A percentile compares a stretch with the other conserved stretches of the same genome.
Evolutionary conservation across 2,113 vertebrate genomes (phyloP).

Genomic region (Chamaetylas fuelleborni): DNA sequence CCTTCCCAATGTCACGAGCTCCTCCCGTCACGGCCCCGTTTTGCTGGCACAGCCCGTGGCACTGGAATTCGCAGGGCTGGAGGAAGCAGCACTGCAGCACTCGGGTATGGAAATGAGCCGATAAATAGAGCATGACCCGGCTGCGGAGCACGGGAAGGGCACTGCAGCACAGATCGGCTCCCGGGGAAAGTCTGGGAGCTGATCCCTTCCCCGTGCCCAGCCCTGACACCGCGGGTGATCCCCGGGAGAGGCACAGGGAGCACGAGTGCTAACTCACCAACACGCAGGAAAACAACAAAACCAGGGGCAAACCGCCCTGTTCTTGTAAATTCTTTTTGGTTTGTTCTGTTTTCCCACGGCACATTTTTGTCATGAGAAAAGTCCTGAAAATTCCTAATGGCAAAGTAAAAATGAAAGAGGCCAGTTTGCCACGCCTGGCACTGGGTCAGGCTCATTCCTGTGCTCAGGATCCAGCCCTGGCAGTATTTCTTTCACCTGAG

Average conservation of each 20-base stretch:
- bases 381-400: background rate
- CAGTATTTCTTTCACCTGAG: background rate
- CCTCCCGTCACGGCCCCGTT: background rate
- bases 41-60: background rate
- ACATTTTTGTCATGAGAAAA: background rate
- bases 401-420: background rate
- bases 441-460: background rate
- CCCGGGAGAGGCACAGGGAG: background rate
- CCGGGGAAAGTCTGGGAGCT: background rate
- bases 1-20: background rate
- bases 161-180: background rate
- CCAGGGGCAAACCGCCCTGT: background rate
- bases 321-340: background rate
- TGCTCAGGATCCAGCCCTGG: background rate
- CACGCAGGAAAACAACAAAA: background rate
- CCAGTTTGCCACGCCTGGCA: background rate
- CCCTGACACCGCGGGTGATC: fast-evolving
- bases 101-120: background rate
- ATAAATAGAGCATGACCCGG: background rate
- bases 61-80: background rate
- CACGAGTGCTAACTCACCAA: background rate
- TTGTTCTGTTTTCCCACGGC: background rate
- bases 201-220: background rate
- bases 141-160: background rate
- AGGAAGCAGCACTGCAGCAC: background rate